phyloP scores from a whole-genome alignment of 2,113 vertebrate species.

The Ptilorrhoa leucosticta region DNA sequence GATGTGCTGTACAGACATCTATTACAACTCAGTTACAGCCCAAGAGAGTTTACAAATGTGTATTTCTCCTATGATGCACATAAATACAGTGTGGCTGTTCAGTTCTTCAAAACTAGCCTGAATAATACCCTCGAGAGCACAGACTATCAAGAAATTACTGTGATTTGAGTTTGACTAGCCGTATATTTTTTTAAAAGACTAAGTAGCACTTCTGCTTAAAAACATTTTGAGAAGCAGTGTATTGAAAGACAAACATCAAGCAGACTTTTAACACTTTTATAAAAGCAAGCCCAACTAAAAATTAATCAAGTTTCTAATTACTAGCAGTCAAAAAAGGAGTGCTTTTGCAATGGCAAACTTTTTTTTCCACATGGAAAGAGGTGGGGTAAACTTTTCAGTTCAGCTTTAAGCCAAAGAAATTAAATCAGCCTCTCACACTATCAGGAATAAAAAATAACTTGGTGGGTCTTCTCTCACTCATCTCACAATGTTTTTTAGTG shows the following conservation, averaged over 20 bases:
- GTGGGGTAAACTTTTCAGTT: neutral
- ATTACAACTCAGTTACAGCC: neutral
- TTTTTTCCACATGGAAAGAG: neutral
- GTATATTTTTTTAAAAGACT: neutral
- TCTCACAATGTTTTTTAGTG: neutral
- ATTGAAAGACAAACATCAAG: neutral
- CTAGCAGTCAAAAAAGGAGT: neutral
- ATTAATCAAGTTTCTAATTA: neutral
- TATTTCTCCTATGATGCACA: neutral
- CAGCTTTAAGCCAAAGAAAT: neutral
- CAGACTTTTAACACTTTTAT: neutral
- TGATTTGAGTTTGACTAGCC: neutral
- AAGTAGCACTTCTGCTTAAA: neutral
- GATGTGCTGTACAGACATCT: neutral
- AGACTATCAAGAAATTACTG: neutral
- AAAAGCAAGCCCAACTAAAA: neutral
- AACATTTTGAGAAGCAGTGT: neutral
- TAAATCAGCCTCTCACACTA: neutral
- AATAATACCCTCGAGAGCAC: neutral
- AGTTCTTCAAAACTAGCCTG: conserved; percentile 1
- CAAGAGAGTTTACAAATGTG: conserved; percentile 20
- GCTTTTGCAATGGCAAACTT: neutral
- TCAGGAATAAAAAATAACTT: neutral
- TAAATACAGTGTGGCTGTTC: neutral
- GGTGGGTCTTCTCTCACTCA: neutral